Evolutionary conservation across 2,888 invertebrate genomes (phyloP).

Genomic region (Acanthosoma haemorrhoidale): DNA sequence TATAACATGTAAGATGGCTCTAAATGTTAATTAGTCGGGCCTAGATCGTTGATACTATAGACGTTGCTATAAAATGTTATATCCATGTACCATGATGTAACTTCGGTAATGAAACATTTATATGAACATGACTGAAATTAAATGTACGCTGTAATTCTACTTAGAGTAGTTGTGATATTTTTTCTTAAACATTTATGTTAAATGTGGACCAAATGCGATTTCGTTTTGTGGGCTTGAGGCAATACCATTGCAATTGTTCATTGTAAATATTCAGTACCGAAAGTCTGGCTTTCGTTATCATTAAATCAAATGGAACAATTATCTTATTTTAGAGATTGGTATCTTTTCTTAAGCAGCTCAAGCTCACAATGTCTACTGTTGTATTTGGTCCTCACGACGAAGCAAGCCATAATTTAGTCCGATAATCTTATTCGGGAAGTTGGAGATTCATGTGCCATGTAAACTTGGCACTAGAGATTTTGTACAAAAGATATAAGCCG

Average conservation of each 20-base stretch:
- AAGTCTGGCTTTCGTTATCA: too few relatives aligned
- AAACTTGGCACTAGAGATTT: background rate
- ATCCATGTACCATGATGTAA: too few relatives aligned
- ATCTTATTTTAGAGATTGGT: too few relatives aligned
- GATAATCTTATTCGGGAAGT: background rate
- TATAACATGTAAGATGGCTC: constrained; percentile 14
- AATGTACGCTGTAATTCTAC: background rate
- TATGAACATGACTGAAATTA: background rate
- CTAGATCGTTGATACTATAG: constrained; percentile 17
- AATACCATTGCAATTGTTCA: too few relatives aligned
- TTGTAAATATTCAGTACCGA: too few relatives aligned
- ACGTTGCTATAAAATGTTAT: background rate
- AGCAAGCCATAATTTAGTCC: background rate
- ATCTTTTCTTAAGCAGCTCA: too few relatives aligned
- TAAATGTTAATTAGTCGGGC: constrained; percentile 24
- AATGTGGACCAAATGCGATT: too few relatives aligned
- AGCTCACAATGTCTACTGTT: background rate
- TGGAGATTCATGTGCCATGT: background rate
- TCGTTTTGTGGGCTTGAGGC: too few relatives aligned
- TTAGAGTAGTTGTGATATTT: background rate
- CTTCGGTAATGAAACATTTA: too few relatives aligned
- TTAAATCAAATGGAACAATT: too few relatives aligned
- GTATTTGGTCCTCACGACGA: background rate
- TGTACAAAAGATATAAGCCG: background rate
- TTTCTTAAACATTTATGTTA: background rate